A percentile compares a stretch with the other conserved stretches of the same genome.
Evolutionary conservation across 2,113 vertebrate genomes (phyloP).

Genomic region (Cyanocitta stelleri): DNA sequence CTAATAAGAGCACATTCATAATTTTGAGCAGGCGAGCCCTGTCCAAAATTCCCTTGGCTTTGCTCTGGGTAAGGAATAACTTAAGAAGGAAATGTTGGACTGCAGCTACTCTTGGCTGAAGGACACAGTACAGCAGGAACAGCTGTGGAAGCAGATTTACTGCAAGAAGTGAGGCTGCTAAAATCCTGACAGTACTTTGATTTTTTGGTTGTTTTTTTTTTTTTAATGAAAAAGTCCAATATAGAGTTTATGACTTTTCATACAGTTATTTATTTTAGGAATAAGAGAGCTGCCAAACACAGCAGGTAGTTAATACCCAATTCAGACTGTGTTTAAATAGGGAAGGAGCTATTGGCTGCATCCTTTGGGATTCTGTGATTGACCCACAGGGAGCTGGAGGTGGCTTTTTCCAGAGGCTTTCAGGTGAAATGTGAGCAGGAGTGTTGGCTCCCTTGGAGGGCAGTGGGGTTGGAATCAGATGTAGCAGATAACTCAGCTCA

Average conservation of each 20-base stretch:
- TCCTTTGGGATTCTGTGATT: constrained; percentile 50
- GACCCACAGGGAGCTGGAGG: constrained; percentile 19
- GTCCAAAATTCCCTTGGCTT: constrained; percentile 58
- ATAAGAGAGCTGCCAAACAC: constrained; percentile 58
- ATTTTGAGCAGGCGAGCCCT: constrained; percentile 24
- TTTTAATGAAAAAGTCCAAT: constrained; percentile 58
- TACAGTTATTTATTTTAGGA: constrained; percentile 66
- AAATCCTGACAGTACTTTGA: constrained; percentile 54
- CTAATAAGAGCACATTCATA: constrained; percentile 68
- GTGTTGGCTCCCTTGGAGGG: neutral
- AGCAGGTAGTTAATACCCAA: constrained; percentile 64
- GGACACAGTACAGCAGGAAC: constrained; percentile 38
- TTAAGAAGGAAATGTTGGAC: constrained; percentile 55
- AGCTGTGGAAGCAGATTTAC: constrained; percentile 61
- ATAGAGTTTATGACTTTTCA: constrained; percentile 63
- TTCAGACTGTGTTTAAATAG: constrained; percentile 50
- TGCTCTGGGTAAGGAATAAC: constrained; percentile 45
- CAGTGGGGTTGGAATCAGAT: neutral
- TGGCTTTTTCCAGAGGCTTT: constrained; percentile 16
- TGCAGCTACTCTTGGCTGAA: constrained; percentile 61
- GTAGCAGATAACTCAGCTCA: neutral
- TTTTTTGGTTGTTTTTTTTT: neutral
- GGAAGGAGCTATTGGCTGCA: constrained; percentile 33
- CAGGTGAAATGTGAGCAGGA: neutral
- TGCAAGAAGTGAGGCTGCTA: constrained; percentile 51